Base-by-base conservation (phyloP, 1,140 invertebrate species). In the Venustaconcha ellipsiformis region DNA sequence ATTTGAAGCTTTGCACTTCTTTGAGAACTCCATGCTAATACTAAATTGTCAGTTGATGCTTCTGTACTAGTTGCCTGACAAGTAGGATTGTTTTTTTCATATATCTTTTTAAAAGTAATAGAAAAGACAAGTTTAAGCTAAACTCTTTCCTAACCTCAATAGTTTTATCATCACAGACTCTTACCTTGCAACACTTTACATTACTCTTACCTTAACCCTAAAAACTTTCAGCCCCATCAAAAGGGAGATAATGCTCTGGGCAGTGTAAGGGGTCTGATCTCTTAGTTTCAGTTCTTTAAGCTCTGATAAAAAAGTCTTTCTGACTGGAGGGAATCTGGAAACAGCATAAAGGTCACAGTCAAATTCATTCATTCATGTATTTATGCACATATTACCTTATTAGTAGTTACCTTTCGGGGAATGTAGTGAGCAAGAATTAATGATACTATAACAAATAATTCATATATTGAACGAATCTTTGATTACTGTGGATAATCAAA, bases 201-300 rank as follows among this genome's bases (percentile, higher is more conserved):
- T 60, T 3, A 1, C 62, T 78, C 72, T 78, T 85, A 94, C 94
- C 91, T 96, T 96, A 12, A 96, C 94, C 75, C 98, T 92, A 89
- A 99, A 99, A 91, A 99, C 99, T 92, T 99, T 99, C 96, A 99
- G 99, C 72, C 98, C 98, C 97, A 99, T 99, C 15, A 99, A 90
- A 56, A 99, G 92, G 56, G 96, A 97, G 79, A 99, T 99, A 76
- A 99, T 99, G 86, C 95, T 96, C 84, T 99, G 97, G 0, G 96
- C 97, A 18, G 94, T 96, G 83, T 95, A 93, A 0, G 96, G 94
- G 26, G 94, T 96, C 13, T 95, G 94, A 87, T 99, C 97, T 85
- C 95, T 94, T 63, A 92, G 92, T 70, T 95, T 90, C 81, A 98
- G 89, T 90, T 99, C 97, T 91, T 97, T 97, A 55, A 99, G 90